Conservation (phyloP, 2,797 vertebrate genomes). For the Sebastes iracundus region DNA sequence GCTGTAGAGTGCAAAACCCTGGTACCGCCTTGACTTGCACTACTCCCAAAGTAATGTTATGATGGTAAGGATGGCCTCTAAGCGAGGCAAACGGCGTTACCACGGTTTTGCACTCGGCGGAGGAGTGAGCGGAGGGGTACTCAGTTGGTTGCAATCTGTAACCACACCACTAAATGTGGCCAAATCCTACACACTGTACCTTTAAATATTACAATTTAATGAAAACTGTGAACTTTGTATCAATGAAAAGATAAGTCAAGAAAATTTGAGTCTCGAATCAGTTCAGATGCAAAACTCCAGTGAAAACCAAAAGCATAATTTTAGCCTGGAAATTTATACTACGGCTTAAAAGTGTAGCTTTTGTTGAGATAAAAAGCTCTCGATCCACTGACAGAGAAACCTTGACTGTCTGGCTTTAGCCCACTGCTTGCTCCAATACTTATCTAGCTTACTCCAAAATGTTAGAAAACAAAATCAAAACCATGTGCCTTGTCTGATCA, state of each 20-base stretch:
- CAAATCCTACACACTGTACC: neutral
- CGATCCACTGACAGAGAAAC: constrained; percentile 9
- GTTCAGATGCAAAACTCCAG: constrained; percentile 7
- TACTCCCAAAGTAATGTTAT: no score
- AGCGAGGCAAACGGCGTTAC: no score
- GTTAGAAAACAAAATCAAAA: constrained; percentile 2
- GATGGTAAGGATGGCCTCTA: no score
- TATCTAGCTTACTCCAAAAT: constrained; percentile 1
- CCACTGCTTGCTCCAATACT: neutral
- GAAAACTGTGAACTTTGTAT: neutral
- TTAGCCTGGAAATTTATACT: neutral
- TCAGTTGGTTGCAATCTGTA: no score
- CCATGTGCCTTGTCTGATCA: constrained; percentile 1
- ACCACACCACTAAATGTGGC: no score
- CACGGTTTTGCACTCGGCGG: no score
- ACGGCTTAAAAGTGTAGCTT: neutral
- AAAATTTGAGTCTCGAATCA: constrained; percentile 8
- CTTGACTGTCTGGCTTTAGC: constrained; percentile 15
- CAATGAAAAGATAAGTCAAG: neutral
- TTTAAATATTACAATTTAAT: neutral
- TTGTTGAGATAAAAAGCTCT: constrained; percentile 8
- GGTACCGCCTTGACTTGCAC: no score
- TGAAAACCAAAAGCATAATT: constrained; percentile 1
- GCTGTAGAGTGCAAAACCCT: no score
- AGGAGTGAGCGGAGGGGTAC: no score